Conservation (phyloP, 2,888 invertebrate species). For the Mimachlamys varia region DNA sequence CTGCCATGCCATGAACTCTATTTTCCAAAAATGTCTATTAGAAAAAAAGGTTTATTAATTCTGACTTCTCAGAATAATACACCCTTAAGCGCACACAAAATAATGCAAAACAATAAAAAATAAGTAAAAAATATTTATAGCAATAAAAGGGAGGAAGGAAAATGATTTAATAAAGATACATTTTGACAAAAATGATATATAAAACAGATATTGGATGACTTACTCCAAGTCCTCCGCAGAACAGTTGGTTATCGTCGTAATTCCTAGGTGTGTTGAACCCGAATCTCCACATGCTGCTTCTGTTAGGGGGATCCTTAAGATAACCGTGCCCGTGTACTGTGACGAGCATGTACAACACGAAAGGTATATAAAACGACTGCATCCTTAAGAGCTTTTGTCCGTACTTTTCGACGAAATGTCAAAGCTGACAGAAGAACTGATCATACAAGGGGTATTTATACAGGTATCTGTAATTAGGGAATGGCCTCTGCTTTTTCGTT, state of each 20-base stretch:
- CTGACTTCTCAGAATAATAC: no score
- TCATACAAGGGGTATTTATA: not conserved
- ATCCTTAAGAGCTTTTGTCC: not conserved
- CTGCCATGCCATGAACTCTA: no score
- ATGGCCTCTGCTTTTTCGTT: no score
- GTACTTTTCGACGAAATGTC: not conserved
- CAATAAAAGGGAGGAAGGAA: no score
- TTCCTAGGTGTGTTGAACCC: not conserved
- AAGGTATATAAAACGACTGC: not conserved
- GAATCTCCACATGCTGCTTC: not conserved
- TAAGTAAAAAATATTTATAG: no score
- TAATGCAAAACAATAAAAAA: no score
- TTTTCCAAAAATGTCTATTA: no score
- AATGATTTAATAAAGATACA: no score
- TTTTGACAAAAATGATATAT: no score
- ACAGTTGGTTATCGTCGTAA: not conserved
- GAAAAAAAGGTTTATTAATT: no score
- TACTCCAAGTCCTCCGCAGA: not conserved
- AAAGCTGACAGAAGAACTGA: not conserved
- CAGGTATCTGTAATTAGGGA: not conserved
- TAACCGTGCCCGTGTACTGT: not conserved
- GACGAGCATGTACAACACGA: not conserved
- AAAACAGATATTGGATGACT: not conserved
- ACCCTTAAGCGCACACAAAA: no score
- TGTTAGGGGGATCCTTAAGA: not conserved